These are phyloP conservation scores for Felis catus DNA, from an alignment of 2,113 vertebrate genomes.

Conservation along the genomic window F.catus_Fca126_mat1.0 CM031420.1:117805001-117805500, in stretches of 20 bases:
- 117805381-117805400: no score
- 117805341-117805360: no score
- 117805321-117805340: no score
- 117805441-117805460: not conserved
- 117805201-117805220: not conserved
- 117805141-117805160: not conserved
- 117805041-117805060: no score
- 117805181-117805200: not conserved
- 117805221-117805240: no score
- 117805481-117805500: constrained; percentile 32
- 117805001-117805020: no score
- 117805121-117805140: not conserved
- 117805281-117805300: no score
- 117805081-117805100: not conserved
- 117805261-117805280: no score
- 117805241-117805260: no score
- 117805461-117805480: not conserved
- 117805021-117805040: no score
- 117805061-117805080: not conserved
- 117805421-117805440: not conserved
- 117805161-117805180: not conserved
- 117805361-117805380: no score
- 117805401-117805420: not conserved
- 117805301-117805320: no score
- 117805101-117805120: not conserved